Evolutionary conservation across 1,140 invertebrate genomes (phyloP).

Genomic region (Macrobrachium rosenbergii): DNA sequence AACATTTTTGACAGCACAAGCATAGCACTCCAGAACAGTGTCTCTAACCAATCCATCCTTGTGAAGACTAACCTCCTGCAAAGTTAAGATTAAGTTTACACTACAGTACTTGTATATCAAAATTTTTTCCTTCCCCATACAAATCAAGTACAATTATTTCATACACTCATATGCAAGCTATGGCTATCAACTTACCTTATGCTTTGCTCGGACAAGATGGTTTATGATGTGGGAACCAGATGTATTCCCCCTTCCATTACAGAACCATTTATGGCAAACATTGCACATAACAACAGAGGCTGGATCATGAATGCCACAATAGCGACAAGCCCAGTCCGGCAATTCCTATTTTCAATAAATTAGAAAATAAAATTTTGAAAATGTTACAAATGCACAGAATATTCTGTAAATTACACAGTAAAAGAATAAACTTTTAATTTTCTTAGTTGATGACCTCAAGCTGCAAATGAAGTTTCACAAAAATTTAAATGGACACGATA

Average conservation of each 20-base stretch:
- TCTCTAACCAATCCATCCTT: conserved; percentile 97
- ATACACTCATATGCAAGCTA: not conserved
- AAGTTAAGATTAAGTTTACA: conserved; percentile 3
- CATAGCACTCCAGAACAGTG: conserved; percentile 98
- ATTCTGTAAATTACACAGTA: too few relatives aligned
- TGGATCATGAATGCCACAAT: conserved; percentile 99
- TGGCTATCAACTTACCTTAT: conserved; percentile 77
- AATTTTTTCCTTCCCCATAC: not conserved
- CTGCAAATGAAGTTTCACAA: not conserved
- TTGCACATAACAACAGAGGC: conserved; percentile 98
- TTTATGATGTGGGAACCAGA: conserved; percentile 99
- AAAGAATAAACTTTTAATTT: too few relatives aligned
- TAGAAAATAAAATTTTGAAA: too few relatives aligned
- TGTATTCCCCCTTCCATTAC: conserved; percentile 98
- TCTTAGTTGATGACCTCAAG: not conserved
- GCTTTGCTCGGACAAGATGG: conserved; percentile 97
- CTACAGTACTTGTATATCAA: not conserved
- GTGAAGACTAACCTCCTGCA: conserved; percentile 93
- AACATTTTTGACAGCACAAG: conserved; percentile 97
- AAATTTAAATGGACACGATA: conserved; percentile 68
- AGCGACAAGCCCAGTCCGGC: conserved; percentile 96
- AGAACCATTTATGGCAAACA: conserved; percentile 99
- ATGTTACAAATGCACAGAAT: too few relatives aligned
- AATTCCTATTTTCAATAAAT: conserved; percentile 76
- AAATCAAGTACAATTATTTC: not conserved